These are phyloP conservation scores for Tragelaphus imberbis DNA, from an alignment of 2,113 vertebrate species.

Conservation along the genomic window DNA sequence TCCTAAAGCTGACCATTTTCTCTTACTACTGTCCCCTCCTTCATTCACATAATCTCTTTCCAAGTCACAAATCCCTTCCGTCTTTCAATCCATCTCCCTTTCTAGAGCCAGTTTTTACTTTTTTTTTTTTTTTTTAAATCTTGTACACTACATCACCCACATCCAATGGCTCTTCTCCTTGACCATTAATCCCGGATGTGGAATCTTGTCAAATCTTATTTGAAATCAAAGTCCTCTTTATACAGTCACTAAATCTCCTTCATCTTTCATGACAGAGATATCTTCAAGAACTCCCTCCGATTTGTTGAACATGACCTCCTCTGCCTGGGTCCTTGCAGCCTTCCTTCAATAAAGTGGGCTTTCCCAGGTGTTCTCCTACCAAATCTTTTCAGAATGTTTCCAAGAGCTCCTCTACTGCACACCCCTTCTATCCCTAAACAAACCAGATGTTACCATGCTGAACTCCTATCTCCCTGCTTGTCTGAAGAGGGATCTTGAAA, in stretches of 20 bases:
- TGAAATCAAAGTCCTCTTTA: constrained; percentile 66
- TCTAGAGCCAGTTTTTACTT: constrained; percentile 5
- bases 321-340: constrained; percentile 62
- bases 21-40: not conserved
- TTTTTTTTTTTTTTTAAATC: not conserved
- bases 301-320: constrained; percentile 70
- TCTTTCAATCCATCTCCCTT: constrained; percentile 33
- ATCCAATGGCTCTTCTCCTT: constrained; percentile 37
- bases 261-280: constrained; percentile 56
- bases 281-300: constrained; percentile 66
- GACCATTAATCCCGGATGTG: constrained; percentile 54
- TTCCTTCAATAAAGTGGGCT: constrained; percentile 67
- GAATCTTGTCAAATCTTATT: constrained; percentile 62
- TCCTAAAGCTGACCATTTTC: not conserved
- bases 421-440: constrained; percentile 30
- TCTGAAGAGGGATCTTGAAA: constrained; percentile 76
- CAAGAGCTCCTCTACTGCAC: constrained; percentile 58
- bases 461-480: constrained; percentile 73
- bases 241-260: constrained; percentile 52
- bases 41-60: not conserved
- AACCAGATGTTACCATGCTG: constrained; percentile 73
- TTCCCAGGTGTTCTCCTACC: constrained; percentile 77
- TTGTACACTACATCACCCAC: not conserved
- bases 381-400: constrained; percentile 71
- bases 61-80: constrained; percentile 21